Conservation (phyloP, 2,888 invertebrate genomes). For the Physocephala rufipes region DNA sequence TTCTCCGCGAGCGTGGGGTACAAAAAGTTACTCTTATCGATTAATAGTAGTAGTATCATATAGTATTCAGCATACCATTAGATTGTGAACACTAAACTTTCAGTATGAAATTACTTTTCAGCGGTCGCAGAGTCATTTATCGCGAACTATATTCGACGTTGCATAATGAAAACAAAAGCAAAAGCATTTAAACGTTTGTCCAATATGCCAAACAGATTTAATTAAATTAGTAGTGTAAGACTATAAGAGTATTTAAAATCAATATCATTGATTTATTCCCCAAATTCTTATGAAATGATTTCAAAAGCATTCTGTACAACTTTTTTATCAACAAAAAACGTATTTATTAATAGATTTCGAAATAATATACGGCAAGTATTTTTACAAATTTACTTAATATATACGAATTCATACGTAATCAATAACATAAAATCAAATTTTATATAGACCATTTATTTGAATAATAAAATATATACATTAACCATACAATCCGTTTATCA, state of each 20-base stretch:
- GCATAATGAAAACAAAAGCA: too few species aligned
- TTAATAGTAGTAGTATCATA: too few species aligned
- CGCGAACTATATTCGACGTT: too few species aligned
- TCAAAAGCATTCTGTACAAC: constrained; percentile 39
- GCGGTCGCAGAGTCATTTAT: too few species aligned
- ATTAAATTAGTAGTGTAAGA: constrained; percentile 16
- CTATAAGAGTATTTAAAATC: not conserved
- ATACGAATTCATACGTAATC: not conserved
- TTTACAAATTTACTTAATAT: not conserved
- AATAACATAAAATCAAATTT: not conserved
- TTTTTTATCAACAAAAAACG: constrained; percentile 31
- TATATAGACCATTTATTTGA: not conserved
- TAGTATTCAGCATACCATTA: too few species aligned
- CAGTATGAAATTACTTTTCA: too few species aligned
- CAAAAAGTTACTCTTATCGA: too few species aligned
- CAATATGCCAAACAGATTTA: constrained; percentile 28
- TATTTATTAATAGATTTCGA: constrained; percentile 15
- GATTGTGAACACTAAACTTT: too few species aligned
- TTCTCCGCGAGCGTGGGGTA: too few species aligned
- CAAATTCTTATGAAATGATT: constrained; percentile 39
- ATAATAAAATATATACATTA: not conserved
- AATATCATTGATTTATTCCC: not conserved
- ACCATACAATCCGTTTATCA: too few species aligned
- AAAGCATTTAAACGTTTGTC: not conserved
- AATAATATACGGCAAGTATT: constrained; percentile 41